Conservation (phyloP, 1,140 invertebrate species). For the Hermetia illucens region DNA sequence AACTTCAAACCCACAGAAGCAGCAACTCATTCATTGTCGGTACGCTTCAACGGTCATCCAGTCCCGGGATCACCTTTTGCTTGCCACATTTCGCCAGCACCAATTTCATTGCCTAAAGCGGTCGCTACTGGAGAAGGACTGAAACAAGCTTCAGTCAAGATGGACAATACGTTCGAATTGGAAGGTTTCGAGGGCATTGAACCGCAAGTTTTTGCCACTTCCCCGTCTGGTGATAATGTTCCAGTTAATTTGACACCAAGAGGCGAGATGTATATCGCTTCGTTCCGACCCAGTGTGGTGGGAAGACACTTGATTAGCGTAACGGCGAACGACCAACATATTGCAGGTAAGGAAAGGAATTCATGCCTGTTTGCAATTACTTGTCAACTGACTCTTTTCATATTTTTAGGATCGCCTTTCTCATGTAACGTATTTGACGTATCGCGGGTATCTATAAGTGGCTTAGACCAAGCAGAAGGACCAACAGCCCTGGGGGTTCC, state of each 20-base stretch:
- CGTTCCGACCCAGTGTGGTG: constrained; percentile 70
- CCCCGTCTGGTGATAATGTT: constrained; percentile 61
- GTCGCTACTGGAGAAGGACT: constrained; percentile 41
- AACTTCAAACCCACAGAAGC: constrained; percentile 94
- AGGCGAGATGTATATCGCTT: constrained; percentile 54
- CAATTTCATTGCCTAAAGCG: constrained; percentile 30
- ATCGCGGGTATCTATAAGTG: constrained; percentile 66
- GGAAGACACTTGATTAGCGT: constrained; percentile 74
- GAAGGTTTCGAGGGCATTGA: constrained; percentile 36
- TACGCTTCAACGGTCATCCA: constrained; percentile 91
- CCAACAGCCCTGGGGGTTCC: constrained; percentile 64
- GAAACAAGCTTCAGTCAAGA: constrained; percentile 39
- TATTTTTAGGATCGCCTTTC: no score
- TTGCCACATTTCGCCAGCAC: constrained; percentile 50
- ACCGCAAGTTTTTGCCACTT: constrained; percentile 56
- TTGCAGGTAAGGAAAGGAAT: no score
- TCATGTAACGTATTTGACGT: constrained; percentile 88
- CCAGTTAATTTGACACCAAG: constrained; percentile 44
- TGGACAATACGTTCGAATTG: constrained; percentile 27
- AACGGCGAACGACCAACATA: constrained; percentile 62
- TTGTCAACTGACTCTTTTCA: no score
- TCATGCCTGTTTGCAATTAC: no score
- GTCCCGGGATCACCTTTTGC: constrained; percentile 87
- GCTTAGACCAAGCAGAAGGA: constrained; percentile 42
- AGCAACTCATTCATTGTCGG: constrained; percentile 72